phyloP scores from a whole-genome alignment of 2,888 invertebrate genomes.

The Lepidochitona cinerea region DNA sequence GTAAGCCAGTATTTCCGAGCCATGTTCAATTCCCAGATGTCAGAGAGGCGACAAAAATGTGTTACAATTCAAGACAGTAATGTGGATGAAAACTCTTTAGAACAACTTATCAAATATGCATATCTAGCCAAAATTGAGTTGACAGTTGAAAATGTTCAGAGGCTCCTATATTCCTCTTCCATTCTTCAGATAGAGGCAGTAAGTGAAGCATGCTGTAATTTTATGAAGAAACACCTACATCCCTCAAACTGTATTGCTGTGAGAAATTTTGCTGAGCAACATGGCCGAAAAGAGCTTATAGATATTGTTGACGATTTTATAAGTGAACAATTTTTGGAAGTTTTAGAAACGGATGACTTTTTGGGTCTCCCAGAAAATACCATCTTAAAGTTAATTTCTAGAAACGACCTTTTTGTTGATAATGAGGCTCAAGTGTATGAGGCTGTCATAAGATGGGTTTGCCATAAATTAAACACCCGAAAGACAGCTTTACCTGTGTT shows the following conservation, averaged over 20 bases:
- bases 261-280: constrained; percentile 71
- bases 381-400: constrained; percentile 62
- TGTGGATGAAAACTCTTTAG: constrained; percentile 61
- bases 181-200: constrained; percentile 72
- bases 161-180: constrained; percentile 71
- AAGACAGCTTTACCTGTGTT: constrained; percentile 57
- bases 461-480: constrained; percentile 59
- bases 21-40: constrained; percentile 72
- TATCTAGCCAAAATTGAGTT: constrained; percentile 71
- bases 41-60: constrained; percentile 60
- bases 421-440: constrained; percentile 68
- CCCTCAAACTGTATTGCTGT: constrained; percentile 71
- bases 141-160: constrained; percentile 70
- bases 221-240: constrained; percentile 71
- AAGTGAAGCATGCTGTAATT: constrained; percentile 71
- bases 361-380: constrained; percentile 52
- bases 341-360: constrained; percentile 64
- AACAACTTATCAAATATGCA: constrained; percentile 70
- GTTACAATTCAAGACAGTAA: constrained; percentile 66
- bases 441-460: constrained; percentile 71
- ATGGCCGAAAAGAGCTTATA: constrained; percentile 66
- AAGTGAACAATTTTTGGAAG: constrained; percentile 62
- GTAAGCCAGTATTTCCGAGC: constrained; percentile 71
- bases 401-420: constrained; percentile 58
- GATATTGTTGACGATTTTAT: constrained; percentile 65